A percentile compares a stretch with the other conserved stretches of the same genome.
Evolutionary conservation across 2,113 vertebrate genomes (phyloP).

Genomic region (Otus sunia): DNA sequence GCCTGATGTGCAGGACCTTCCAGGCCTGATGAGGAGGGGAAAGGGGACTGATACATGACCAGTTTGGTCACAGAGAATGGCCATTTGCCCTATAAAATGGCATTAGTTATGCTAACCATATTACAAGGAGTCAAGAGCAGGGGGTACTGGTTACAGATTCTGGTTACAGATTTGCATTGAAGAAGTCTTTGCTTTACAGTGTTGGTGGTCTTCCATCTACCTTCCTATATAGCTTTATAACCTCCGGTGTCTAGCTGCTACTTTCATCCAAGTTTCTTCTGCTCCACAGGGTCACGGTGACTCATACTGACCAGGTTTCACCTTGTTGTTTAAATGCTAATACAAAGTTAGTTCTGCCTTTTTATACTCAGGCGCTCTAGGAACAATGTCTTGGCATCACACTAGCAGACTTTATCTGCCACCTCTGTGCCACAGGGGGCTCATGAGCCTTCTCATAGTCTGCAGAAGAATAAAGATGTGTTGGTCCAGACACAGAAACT

Average conservation of each 20-base stretch:
- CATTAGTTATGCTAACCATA: background rate
- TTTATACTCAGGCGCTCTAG: background rate
- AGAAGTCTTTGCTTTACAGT: background rate
- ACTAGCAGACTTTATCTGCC: background rate
- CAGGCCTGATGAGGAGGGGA: background rate
- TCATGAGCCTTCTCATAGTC: background rate
- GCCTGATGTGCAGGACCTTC: background rate
- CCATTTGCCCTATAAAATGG: background rate
- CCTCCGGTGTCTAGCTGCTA: background rate
- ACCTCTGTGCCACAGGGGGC: background rate
- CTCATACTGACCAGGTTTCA: background rate
- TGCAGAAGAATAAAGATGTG: background rate
- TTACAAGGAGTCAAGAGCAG: background rate
- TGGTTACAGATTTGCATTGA: background rate
- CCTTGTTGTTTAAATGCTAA: background rate
- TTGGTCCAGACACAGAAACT: background rate
- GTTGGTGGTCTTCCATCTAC: background rate
- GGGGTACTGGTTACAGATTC: background rate
- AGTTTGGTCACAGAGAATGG: background rate
- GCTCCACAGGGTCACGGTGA: background rate
- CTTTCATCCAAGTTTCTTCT: background rate
- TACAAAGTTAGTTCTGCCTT: background rate
- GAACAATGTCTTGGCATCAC: background rate
- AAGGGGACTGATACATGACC: background rate
- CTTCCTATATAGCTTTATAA: background rate